Evolutionary conservation across 2,888 invertebrate species (phyloP), one percentile per base, ranked within the genome.

Genomic region (Tetragnatha montana): DNA sequence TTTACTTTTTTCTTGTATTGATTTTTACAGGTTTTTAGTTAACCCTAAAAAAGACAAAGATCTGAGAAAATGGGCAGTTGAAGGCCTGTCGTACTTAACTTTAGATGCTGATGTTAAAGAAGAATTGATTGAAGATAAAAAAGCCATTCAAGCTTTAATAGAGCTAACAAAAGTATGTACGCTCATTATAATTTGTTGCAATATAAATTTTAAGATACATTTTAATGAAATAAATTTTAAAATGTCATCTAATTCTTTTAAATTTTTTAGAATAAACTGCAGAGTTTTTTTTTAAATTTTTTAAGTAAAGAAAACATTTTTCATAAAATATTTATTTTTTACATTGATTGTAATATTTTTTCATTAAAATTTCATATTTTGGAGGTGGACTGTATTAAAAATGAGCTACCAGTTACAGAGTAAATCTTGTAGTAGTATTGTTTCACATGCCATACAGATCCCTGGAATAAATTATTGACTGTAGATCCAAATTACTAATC

Each of bases 81-180:
- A 99, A 94, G 99, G 99, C 0, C 95, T 99, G 7, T 98, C 99
- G 0, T 99, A 99, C 93, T 94, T 99, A 8, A 98, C 99, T 0
- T 95, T 99, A 87, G 99, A 99, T 94, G 99, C 98, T 12, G 99
- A 99, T 94, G 98, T 99, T 0, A 99, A 99, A 93, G 99, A 99
- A 93, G 98, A 98, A 93, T 94, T 99, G 70, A 96, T 98, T 76
- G 96, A 97, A 93, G 99, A 99, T 93, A 95, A 93, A 93, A 92
- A 95, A 21, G 97, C 98, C 0, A 94, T 99, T 84, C 95, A 96
- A 92, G 96, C 98, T 0, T 95, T 99, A 88, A 96, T 99, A 92
- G 97, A 98, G 93, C 94, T 99, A 84, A 98, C 98, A 0, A 96
- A 96, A 93, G 94, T 94, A 91, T 89, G 79, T 84, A 22, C 4